Evolutionary conservation across 2,113 vertebrate genomes (phyloP).

Genomic region (Laticauda laticaudata): DNA sequence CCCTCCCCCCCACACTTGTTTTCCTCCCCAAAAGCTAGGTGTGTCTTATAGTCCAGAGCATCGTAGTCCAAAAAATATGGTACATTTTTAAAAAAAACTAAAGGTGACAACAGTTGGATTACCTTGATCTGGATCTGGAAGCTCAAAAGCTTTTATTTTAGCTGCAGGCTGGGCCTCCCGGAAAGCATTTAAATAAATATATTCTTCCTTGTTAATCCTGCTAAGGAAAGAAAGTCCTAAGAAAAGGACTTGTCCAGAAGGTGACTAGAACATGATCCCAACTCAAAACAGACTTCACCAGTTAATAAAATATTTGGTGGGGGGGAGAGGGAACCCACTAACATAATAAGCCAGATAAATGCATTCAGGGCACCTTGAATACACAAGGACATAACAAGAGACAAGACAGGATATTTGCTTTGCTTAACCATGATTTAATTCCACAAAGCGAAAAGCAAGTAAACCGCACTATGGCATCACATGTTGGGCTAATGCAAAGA

Average conservation of each 20-base stretch:
- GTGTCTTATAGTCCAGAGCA: too few species aligned
- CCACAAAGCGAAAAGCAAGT: neutral
- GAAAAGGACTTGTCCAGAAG: neutral
- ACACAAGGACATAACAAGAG: neutral
- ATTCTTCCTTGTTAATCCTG: neutral
- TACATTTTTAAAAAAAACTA: too few species aligned
- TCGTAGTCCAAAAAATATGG: too few species aligned
- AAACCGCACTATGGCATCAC: neutral
- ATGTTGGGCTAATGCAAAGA: neutral
- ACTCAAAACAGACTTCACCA: neutral
- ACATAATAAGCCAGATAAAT: neutral
- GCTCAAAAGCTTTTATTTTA: neutral
- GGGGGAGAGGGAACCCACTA: neutral
- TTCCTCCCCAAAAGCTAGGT: too few species aligned
- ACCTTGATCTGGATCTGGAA: neutral
- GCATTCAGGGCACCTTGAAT: neutral
- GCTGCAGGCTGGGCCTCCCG: neutral
- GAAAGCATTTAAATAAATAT: neutral
- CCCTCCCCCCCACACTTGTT: too few species aligned
- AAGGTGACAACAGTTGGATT: too few species aligned
- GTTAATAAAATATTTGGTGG: neutral
- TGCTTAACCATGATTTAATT: neutral
- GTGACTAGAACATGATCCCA: neutral
- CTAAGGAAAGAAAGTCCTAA: neutral
- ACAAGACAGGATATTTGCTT: neutral